phyloP scores from a whole-genome alignment of 2,113 vertebrate genomes.

The Pygoscelis antarcticus region DNA sequence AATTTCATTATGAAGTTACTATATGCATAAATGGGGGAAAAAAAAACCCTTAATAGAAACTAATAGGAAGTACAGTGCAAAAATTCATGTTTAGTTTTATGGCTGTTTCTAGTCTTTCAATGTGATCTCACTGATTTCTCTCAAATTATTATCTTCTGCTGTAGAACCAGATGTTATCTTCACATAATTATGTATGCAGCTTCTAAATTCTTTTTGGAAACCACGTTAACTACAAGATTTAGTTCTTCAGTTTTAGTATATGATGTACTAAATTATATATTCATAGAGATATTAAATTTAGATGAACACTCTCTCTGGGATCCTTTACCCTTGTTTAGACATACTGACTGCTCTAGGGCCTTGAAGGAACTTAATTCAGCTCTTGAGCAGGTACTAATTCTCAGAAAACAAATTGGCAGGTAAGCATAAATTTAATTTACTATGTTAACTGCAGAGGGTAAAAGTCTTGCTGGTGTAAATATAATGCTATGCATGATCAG shows the following conservation, averaged over 20 bases:
- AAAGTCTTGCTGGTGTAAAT: background rate
- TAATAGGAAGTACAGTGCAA: background rate
- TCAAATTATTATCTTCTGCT: background rate
- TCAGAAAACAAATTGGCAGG: background rate
- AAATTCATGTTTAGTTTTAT: background rate
- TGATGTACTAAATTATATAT: constrained; percentile 29
- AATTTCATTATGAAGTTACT: background rate
- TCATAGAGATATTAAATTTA: constrained; percentile 55
- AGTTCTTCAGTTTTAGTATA: constrained; percentile 8
- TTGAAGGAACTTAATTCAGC: background rate
- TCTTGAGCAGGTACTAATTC: background rate
- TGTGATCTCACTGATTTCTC: background rate
- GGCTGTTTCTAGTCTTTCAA: background rate
- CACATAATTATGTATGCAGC: background rate
- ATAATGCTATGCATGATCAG: background rate
- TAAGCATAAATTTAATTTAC: background rate
- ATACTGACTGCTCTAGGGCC: background rate
- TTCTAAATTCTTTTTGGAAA: constrained; percentile 19
- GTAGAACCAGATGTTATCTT: background rate
- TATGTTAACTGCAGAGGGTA: background rate
- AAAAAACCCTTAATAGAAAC: background rate
- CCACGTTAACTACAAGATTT: background rate
- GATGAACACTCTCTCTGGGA: constrained; percentile 23
- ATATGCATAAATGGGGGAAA: background rate
- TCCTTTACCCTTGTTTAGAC: constrained; percentile 6